Conservation (phyloP, 2,113 vertebrate genomes). For the Passer montanus region DNA sequence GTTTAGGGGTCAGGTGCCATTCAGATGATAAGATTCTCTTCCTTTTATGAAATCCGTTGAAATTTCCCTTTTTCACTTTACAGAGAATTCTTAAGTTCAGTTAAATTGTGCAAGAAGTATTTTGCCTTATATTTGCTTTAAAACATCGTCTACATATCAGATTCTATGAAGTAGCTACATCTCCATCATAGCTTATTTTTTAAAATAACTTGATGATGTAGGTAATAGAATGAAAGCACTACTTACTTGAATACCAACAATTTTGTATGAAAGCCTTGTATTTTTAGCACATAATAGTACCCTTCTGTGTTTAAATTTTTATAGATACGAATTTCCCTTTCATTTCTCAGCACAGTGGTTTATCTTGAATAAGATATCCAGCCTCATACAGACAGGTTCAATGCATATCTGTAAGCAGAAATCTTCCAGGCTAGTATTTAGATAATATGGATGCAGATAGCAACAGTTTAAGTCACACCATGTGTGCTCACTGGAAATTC, state of each 20-base stretch:
- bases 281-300: background rate
- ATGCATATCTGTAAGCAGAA: background rate
- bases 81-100: background rate
- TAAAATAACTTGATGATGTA: background rate
- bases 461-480: background rate
- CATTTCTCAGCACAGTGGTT: background rate
- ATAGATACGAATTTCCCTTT: background rate
- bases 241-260: background rate
- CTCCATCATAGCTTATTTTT: background rate
- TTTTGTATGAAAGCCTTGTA: background rate
- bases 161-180: background rate
- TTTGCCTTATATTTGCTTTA: background rate
- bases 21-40: background rate
- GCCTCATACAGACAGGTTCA: background rate
- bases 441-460: background rate
- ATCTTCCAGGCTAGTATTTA: background rate
- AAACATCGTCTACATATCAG: background rate
- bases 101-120: background rate
- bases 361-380: background rate
- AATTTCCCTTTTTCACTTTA: background rate
- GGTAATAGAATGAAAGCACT: background rate
- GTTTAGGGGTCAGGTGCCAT: background rate
- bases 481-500: background rate
- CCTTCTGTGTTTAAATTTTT: background rate
- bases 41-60: background rate